Conservation (phyloP, 2,888 invertebrate species). For the Glaucopsyche alexis region DNA sequence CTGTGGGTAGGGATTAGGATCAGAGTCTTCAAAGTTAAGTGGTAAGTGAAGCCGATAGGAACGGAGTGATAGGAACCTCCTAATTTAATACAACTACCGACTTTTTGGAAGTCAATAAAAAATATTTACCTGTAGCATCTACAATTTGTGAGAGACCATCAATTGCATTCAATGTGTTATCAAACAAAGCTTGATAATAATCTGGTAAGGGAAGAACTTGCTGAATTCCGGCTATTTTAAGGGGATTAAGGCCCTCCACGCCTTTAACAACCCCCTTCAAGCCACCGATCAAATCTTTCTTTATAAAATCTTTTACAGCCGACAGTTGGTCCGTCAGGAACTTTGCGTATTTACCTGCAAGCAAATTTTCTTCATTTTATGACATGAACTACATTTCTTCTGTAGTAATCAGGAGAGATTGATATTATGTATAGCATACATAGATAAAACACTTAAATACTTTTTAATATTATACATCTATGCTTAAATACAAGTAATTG, state of each 20-base stretch:
- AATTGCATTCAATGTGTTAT: constrained; percentile 53
- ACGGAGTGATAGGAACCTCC: too few species aligned
- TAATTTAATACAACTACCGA: too few species aligned
- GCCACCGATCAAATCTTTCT: constrained; percentile 66
- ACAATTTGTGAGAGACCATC: constrained; percentile 79
- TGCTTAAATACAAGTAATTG: background rate
- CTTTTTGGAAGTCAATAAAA: background rate
- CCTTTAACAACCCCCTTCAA: constrained; percentile 56
- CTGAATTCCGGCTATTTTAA: constrained; percentile 46
- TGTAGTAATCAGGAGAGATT: too few species aligned
- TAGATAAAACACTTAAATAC: too few species aligned
- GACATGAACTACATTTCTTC: too few species aligned
- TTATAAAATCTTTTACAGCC: constrained; percentile 62
- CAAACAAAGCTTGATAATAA: constrained; percentile 63
- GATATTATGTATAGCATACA: too few species aligned
- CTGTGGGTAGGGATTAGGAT: too few species aligned
- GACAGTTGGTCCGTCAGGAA: constrained; percentile 58
- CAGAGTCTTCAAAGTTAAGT: too few species aligned
- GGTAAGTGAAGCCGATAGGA: too few species aligned
- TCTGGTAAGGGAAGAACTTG: constrained; percentile 55
- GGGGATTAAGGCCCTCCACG: constrained; percentile 58
- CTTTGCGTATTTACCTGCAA: constrained; percentile 62
- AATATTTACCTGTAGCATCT: constrained; percentile 77
- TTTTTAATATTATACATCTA: too few species aligned
- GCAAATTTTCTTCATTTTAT: background rate